Base-by-base conservation (phyloP, 2,797 vertebrate genomes). In the Microhierax caerulescens region DNA sequence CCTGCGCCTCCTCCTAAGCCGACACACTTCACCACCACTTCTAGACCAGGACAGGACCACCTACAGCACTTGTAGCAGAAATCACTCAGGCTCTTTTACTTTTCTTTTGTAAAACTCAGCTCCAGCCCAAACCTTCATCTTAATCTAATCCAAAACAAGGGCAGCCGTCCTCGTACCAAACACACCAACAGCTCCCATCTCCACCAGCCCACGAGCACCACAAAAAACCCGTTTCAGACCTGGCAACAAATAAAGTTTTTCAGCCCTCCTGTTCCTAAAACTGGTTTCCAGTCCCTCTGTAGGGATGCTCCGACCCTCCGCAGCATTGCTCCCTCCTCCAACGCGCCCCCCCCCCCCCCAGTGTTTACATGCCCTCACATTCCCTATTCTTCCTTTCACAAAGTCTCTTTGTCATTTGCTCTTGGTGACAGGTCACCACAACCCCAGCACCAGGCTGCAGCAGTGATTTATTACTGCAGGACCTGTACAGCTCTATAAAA, bases 391-490 rank as follows among this genome's bases (percentile, higher is more conserved):
- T 72, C 75, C 60, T 76, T 78, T 64, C 81, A 43, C 91, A 81
- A 68, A 88, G 88, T 88, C 50, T 81, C 76, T 86, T 73, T 75
- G 91, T 87, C 93, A 68, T 80, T 96, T 64, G 79, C 74, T 28
- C 32, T 23, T 47, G 64, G 60, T 34, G 13, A 65, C 37, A 9
- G 45, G 37, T 81, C 70, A 53, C 48, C 51, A 25, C 61, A 41
- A 9, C 61, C 85, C 57, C 24, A 74, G 92, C 64, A 67, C 80
- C 69, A 27, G 82, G 92, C 78, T 13, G 32, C 32, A 78, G 79
- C 63, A 30, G 45, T 91, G 95, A 97, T 68, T 51, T 95, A 96
- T 94, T 76, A 25, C 70, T 6, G 3, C 85, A 28, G 92, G 94
- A 64, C 75, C 78, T 24, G 53, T n/a, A 41, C 72, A 75, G 81